Percentiles rank a stretch among this genome's conserved stretches.
Conservation (phyloP, 2,113 vertebrate genomes). For the Nibea albiflora region DNA sequence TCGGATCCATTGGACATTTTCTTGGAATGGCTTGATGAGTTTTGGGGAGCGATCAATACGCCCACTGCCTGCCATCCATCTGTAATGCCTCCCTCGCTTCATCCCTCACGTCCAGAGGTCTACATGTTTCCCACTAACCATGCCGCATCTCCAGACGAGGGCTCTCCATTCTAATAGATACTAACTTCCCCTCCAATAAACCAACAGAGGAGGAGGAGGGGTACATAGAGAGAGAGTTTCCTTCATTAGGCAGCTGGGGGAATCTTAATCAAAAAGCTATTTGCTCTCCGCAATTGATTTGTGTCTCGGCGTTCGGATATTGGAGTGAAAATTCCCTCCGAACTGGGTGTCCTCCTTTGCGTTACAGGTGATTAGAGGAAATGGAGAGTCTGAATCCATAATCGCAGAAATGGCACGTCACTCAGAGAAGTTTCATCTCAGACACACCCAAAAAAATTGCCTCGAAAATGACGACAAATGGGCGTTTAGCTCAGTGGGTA, state of each 20-base stretch:
- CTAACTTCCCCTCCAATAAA: conserved; percentile 36
- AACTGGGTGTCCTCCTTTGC: conserved; percentile 6
- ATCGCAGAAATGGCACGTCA: conserved; percentile 3
- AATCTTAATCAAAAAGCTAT: conserved; percentile 76
- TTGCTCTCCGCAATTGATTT: conserved; percentile 65
- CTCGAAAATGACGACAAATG: conserved; percentile 12
- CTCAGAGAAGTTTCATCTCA: not conserved
- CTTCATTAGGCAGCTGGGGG: conserved; percentile 55
- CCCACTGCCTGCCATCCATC: conserved; percentile 62
- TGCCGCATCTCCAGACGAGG: conserved; percentile 24
- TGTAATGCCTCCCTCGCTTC: conserved; percentile 56
- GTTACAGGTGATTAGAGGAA: conserved; percentile 33
- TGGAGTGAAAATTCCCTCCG: conserved; percentile 44
- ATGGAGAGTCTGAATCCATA: conserved; percentile 16
- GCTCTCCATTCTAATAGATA: conserved; percentile 39
- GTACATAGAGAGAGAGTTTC: conserved; percentile 35
- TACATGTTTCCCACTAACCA: conserved; percentile 25
- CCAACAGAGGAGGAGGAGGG: not conserved
- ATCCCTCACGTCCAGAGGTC: conserved; percentile 49
- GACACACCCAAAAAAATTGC: not conserved
- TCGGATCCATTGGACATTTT: conserved; percentile 67
- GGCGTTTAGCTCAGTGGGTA: no score
- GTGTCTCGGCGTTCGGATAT: conserved; percentile 49
- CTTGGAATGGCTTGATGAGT: conserved; percentile 76
- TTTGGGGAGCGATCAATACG: conserved; percentile 73